Base-by-base conservation (phyloP, 2,888 invertebrate genomes). In the Spodoptera exigua region DNA sequence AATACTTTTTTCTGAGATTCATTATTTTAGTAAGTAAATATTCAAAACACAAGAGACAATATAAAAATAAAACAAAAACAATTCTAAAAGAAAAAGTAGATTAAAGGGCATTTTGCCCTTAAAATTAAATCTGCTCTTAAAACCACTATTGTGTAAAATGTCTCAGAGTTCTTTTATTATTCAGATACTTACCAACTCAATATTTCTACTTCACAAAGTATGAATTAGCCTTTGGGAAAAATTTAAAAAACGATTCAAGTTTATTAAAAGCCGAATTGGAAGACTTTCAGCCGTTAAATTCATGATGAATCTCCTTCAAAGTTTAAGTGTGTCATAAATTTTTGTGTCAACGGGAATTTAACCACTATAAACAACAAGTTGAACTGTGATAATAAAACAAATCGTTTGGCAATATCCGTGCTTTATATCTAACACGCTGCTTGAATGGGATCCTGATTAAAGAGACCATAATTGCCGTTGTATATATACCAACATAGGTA, bases 171-270 rank as follows among this genome's bases (percentile, higher is more conserved):
- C 55, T 58, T 72, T 70, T 54, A 73, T 73, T 70, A 75, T 62
- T 75, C 61, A 70, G 58, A 64, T 66, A 66, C 69, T 74, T 72
- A 61, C 41, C 58, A 64, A 75, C 74, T 71, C 61, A 64, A 74
- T 74, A 74, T 74, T 74, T 69, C 59, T 57, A 69, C 70, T 66
- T 47, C 46, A 57, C 55, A 55, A 63, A 75, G 44, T 63, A 70
- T 52, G 66, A 74, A 74, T 73, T 67, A 67, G 64, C 58, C 73
- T 63, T 70, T 54, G 60, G 61, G 61, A 54, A 47, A 52, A 57
- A 53, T 61, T 62, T 21, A 32, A 57, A 43, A 61, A 64, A 68
- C 47, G 35, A 57, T 64, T 58, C 52, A 49, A 68, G 55, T 67
- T 74, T 70, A 70, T 70, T 67, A 74, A 74, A 67, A 54, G 54